Percentiles rank a stretch among this genome's conserved stretches.
Conservation (phyloP, 2,113 vertebrate species). For the Paracanthobrama guichenoti region DNA sequence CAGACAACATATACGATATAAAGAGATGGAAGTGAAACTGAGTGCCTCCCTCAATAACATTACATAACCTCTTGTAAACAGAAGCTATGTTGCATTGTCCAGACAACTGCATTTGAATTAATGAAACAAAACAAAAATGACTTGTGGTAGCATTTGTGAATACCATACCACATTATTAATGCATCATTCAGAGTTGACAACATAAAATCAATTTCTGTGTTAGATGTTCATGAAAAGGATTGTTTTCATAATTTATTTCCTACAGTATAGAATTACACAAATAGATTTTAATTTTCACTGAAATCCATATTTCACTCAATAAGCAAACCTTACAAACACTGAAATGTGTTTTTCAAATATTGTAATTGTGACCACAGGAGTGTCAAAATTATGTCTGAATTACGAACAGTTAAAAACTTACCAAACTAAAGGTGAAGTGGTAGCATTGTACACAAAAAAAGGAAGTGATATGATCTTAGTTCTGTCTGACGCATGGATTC, state of each 20-base stretch:
- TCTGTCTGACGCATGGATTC: background rate
- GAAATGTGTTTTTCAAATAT: background rate
- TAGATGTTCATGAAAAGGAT: background rate
- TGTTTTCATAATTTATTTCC: background rate
- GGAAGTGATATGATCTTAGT: background rate
- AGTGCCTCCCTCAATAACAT: background rate
- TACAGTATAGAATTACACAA: background rate
- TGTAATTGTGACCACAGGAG: background rate
- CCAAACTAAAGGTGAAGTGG: background rate
- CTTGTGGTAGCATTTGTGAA: background rate
- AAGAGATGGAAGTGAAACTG: background rate
- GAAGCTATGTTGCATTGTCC: background rate
- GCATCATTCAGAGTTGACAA: background rate
- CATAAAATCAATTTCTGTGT: background rate
- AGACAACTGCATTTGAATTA: background rate
- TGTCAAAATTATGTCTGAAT: background rate
- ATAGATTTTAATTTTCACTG: too few relatives aligned
- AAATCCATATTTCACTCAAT: background rate
- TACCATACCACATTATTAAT: background rate
- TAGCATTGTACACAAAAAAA: background rate
- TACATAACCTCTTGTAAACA: background rate
- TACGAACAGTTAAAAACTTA: background rate
- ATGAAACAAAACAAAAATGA: background rate
- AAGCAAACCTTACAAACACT: background rate
- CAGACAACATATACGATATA: background rate